Evolutionary conservation across 2,797 vertebrate species (phyloP).

Genomic region (Zonotrichia albicollis): DNA sequence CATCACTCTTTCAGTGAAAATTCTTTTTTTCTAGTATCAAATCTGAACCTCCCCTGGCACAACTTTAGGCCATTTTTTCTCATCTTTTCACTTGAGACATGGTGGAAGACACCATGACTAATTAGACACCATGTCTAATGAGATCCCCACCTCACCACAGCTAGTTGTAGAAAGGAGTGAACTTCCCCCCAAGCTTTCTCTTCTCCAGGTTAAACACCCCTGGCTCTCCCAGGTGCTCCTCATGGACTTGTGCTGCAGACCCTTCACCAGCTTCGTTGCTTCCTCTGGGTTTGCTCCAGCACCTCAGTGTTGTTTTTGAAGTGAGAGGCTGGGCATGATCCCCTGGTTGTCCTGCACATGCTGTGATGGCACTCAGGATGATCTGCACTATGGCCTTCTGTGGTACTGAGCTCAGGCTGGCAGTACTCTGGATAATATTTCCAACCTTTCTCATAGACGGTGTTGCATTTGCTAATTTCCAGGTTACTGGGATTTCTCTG

Average conservation of each 20-base stretch:
- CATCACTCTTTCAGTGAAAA: background rate
- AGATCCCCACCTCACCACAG: background rate
- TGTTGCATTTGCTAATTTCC: background rate
- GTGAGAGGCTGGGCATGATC: background rate
- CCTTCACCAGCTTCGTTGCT: background rate
- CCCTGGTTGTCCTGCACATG: background rate
- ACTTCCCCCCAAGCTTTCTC: background rate
- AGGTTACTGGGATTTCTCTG: background rate
- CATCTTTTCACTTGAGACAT: background rate
- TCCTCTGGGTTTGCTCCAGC: background rate
- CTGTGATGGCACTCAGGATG: background rate
- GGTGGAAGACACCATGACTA: background rate
- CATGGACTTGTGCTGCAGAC: background rate
- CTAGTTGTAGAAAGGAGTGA: background rate
- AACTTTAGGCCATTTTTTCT: background rate
- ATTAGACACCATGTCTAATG: too few relatives aligned
- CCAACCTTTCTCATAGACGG: background rate
- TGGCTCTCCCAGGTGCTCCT: background rate
- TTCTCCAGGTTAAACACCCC: background rate
- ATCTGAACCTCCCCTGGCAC: background rate
- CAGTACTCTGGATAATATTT: background rate
- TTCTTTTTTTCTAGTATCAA: background rate
- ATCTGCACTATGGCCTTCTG: background rate
- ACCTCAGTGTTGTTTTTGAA: background rate
- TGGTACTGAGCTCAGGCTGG: background rate